These are phyloP conservation scores for Phacellophora camtschatica DNA, from an alignment of 30 jellyfish, hydroid and myxozoan species.

Conservation along the genomic window DNA sequence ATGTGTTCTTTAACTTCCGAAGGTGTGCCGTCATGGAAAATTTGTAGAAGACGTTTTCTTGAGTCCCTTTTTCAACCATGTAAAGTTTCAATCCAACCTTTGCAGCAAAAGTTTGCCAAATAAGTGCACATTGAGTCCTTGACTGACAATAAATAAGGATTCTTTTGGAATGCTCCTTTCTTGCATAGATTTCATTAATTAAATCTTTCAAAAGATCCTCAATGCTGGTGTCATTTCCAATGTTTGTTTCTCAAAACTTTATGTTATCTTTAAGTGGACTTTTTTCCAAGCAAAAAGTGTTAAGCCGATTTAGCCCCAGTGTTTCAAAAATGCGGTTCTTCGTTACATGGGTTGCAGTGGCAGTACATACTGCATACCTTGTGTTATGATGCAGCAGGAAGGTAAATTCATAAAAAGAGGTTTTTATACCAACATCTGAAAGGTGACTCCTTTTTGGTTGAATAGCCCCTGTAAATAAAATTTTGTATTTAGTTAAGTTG, in stretches of 20 bases:
- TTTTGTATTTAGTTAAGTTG: background rate
- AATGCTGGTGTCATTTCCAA: constrained; percentile 3
- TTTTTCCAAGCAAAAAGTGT: constrained; percentile 18
- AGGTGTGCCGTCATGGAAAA: constrained; percentile 52
- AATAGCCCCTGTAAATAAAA: constrained; percentile 22
- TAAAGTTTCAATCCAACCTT: background rate
- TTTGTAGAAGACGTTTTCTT: background rate
- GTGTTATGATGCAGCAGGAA: background rate
- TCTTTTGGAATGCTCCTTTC: background rate
- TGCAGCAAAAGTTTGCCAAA: background rate
- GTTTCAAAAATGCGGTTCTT: constrained; percentile 15
- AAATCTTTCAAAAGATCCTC: background rate
- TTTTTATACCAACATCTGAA: constrained; percentile 24
- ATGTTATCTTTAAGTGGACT: constrained; percentile 1
- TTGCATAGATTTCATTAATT: background rate
- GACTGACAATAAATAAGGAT: background rate
- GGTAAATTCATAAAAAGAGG: constrained; percentile 12
- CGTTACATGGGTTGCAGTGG: constrained; percentile 23
- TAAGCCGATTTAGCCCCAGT: background rate
- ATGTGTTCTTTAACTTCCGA: constrained; percentile 28
- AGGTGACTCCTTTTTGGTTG: constrained; percentile 20
- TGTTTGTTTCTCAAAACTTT: background rate
- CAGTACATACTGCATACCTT: constrained; percentile 22
- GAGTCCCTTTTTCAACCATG: background rate
- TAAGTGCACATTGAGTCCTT: background rate